A percentile compares a stretch with the other conserved stretches of the same genome.
phyloP scores from a whole-genome alignment of 2,888 invertebrate species.

The Caenorhabditis virilis region DNA sequence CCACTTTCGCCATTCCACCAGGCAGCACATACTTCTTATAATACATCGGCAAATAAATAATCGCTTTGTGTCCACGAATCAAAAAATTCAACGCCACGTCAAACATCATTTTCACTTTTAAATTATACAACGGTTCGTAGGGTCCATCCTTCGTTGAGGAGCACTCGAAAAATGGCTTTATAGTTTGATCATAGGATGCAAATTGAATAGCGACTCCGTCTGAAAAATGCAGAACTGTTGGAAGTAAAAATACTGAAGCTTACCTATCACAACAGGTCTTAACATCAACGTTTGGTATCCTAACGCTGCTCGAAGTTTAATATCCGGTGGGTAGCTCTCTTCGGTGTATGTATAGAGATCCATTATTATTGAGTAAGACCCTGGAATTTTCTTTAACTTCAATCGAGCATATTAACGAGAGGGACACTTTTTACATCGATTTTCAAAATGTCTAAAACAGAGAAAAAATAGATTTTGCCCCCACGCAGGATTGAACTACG shows the following conservation, averaged over 20 bases:
- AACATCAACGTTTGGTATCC: background rate
- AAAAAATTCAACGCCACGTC: constrained; percentile 15
- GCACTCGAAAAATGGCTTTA: background rate
- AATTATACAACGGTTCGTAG: background rate
- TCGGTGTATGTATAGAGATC: background rate
- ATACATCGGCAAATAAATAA: constrained; percentile 15
- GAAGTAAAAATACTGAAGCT: no score
- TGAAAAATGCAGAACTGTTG: constrained; percentile 4
- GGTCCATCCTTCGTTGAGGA: background rate
- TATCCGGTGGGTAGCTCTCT: no score
- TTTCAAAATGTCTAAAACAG: no score
- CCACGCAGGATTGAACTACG: constrained; percentile 48
- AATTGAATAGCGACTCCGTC: constrained; percentile 22
- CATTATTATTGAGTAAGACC: background rate
- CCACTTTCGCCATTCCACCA: constrained; percentile 17
- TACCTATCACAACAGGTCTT: constrained; percentile 20
- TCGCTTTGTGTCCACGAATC: constrained; percentile 21
- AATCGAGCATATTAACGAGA: no score
- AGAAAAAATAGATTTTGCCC: constrained; percentile 23
- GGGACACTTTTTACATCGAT: background rate
- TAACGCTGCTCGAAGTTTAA: no score
- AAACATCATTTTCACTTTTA: constrained; percentile 20
- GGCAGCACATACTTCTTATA: constrained; percentile 10
- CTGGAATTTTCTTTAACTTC: no score
- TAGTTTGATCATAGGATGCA: background rate